Evolutionary conservation across 1,140 invertebrate species (phyloP).

Genomic region (Bombus confusus): DNA sequence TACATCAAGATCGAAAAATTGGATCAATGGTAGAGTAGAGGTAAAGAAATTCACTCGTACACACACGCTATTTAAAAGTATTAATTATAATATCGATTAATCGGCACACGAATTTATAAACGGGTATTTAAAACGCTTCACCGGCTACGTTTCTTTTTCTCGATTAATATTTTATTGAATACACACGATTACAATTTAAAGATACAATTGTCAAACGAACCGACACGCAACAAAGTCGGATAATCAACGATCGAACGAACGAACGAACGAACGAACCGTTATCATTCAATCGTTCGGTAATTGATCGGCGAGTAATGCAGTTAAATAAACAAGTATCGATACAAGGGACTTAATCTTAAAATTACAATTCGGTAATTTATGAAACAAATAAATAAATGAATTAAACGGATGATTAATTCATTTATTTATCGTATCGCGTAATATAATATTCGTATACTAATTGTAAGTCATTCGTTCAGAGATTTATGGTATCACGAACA

Average conservation of each 20-base stretch:
- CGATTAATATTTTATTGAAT: background rate
- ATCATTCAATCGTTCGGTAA: background rate
- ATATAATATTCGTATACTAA: background rate
- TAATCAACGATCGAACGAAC: conserved; percentile 1
- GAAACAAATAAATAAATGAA: conserved; percentile 32
- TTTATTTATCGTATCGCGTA: conserved; percentile 1
- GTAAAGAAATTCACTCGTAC: conserved; percentile 14
- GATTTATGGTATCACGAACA: background rate
- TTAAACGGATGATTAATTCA: background rate
- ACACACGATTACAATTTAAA: background rate
- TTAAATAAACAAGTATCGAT: background rate
- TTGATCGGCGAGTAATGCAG: no score
- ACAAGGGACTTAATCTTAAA: background rate
- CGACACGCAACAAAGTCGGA: no score
- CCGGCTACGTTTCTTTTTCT: background rate
- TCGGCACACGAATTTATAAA: background rate
- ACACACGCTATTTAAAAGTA: background rate
- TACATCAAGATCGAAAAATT: background rate
- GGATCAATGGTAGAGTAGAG: background rate
- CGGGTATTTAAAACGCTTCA: background rate
- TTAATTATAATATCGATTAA: background rate
- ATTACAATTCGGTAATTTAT: background rate
- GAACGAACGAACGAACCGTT: conserved; percentile 18
- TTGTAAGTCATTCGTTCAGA: background rate
- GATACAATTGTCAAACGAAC: background rate